Base-by-base conservation (phyloP, 37 sponge, comb jelly and placozoan genomes). In the Amphimedon queenslandica region DNA sequence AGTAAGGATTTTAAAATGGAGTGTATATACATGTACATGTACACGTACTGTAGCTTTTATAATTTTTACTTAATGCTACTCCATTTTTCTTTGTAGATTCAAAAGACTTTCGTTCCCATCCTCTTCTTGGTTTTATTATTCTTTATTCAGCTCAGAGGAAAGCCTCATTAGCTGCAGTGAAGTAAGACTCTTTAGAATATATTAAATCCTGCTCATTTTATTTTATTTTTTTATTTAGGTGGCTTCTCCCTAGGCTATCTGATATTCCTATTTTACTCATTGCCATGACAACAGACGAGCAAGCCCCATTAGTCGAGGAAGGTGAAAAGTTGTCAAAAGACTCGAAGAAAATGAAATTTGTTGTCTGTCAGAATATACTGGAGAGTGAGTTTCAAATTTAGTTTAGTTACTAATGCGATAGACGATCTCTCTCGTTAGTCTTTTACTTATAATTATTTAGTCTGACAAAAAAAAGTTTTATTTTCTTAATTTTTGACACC, bases 61-160 rank as follows among this genome's bases (percentile, higher is more conserved):
- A 47, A 47, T 47, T 13, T 47, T 47, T 8, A 18, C 33, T 35
- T 2, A 1, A 21, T 58, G 37, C 60, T 35, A 16, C 60, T 29
- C 74, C 8, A 37, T 38, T 73, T 6, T 31, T 1, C 36, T 63
- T 47, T 29, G 0, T 69, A 83, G 84, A 83, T 70, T n/a, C 61
- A 0, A 36, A 30, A 27, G 71, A 58, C 16, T 27, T 76, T 10
- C 4, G 28, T 28, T 70, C 71, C 18, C 55, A 27, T 40, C 58
- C 70, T 18, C 56, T 6, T 3, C 72, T 74, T 25, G 90, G 90
- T 1, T 75, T 67, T 41, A 69, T 89, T 32, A 32, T 84, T 2
- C 64, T 72, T 24, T 89, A 84, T 68, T 89, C 81, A 2, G 43
- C 85, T 1, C n/a, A 67, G 1, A 53, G 90, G 64, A 53, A 30